These are phyloP conservation scores for Drosophila jambulina DNA, from an alignment of 1,140 invertebrate genomes.

Conservation along the genomic window DNA sequence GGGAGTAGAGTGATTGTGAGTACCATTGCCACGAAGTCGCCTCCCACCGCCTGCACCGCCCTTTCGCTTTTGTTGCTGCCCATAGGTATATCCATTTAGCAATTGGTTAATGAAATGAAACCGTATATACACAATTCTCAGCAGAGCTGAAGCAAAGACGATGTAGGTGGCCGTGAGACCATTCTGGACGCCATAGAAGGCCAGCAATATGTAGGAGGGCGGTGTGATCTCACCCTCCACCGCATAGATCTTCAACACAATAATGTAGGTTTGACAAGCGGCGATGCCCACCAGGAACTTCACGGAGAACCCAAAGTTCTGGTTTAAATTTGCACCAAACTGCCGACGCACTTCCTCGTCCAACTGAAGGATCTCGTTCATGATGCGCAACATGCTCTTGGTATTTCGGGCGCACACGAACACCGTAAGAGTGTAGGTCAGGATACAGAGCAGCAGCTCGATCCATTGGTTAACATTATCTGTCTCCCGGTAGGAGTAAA, in stretches of 20 bases:
- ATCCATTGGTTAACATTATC: constrained; percentile 84
- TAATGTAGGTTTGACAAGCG: constrained; percentile 69
- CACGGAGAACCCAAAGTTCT: constrained; percentile 67
- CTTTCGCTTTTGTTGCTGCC: constrained; percentile 43
- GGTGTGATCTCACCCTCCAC: constrained; percentile 49
- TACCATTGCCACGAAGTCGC: constrained; percentile 7
- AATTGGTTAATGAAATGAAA: constrained; percentile 73
- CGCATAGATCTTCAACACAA: constrained; percentile 56
- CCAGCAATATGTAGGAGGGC: constrained; percentile 71
- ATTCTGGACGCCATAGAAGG: constrained; percentile 76
- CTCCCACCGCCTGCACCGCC: constrained; percentile 6
- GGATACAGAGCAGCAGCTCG: constrained; percentile 72
- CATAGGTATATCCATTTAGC: constrained; percentile 69
- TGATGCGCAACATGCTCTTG: constrained; percentile 68
- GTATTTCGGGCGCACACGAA: constrained; percentile 72
- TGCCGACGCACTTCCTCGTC: constrained; percentile 68
- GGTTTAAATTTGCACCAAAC: constrained; percentile 56
- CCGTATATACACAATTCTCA: constrained; percentile 68
- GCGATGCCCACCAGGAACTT: constrained; percentile 74
- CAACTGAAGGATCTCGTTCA: constrained; percentile 77
- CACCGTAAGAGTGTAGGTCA: constrained; percentile 71
- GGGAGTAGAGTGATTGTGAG: not conserved
- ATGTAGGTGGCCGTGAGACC: constrained; percentile 73
- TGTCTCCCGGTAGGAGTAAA: constrained; percentile 75
- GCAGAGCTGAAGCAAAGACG: constrained; percentile 68